Evolutionary conservation across 1,140 invertebrate species (phyloP).

Genomic region (Gonatopus flavifemur): DNA sequence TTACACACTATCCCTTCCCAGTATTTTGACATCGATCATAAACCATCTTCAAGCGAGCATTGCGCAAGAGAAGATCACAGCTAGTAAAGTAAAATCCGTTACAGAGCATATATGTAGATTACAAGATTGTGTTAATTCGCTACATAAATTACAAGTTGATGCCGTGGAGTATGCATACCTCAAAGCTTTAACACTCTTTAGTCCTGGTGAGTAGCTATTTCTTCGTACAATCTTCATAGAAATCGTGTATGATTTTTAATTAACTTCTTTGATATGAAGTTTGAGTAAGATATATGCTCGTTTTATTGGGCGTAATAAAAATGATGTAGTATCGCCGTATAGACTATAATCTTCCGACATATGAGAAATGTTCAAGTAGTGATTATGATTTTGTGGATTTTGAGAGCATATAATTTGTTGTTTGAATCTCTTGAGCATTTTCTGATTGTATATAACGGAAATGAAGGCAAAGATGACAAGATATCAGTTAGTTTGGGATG

Average conservation of each 20-base stretch:
- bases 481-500: too few species aligned
- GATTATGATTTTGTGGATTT: too few species aligned
- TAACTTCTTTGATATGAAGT: not conserved
- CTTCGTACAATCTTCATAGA: not conserved
- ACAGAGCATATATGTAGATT: slow-evolving; percentile 82
- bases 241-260: not conserved
- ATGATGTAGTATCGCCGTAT: too few species aligned
- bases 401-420: too few species aligned
- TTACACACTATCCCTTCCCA: slow-evolving; percentile 75
- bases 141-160: slow-evolving; percentile 76
- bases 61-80: slow-evolving; percentile 72
- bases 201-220: slow-evolving; percentile 54
- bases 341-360: too few species aligned
- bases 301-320: too few species aligned
- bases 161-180: slow-evolving; percentile 87
- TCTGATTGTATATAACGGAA: too few species aligned
- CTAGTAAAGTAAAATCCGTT: slow-evolving; percentile 73
- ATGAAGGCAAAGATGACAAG: too few species aligned
- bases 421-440: too few species aligned
- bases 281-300: too few species aligned
- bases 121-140: slow-evolving; percentile 78
- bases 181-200: slow-evolving; percentile 84
- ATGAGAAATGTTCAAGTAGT: too few species aligned
- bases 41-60: slow-evolving; percentile 69
- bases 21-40: slow-evolving; percentile 81